These are phyloP conservation scores for Babyrousa celebensis DNA, from an alignment of 2,797 vertebrate genomes.

Conservation along the genomic window DNA sequence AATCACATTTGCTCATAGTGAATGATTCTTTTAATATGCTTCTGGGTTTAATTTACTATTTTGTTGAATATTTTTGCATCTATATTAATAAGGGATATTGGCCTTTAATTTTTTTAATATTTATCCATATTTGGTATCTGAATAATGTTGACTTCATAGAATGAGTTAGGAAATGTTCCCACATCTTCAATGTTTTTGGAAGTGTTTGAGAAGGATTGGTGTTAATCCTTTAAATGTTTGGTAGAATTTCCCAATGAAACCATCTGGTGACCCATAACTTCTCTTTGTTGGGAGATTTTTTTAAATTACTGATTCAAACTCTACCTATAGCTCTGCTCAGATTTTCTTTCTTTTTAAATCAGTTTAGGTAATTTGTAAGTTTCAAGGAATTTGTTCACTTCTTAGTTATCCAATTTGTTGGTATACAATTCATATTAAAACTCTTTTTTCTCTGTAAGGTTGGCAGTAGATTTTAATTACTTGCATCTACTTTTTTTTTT, in stretches of 20 bases:
- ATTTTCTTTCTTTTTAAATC: constrained; percentile 37
- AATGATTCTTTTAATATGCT: constrained; percentile 16
- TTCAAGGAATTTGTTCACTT: constrained; percentile 6
- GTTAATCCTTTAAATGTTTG: not conserved
- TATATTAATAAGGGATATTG: constrained; percentile 23
- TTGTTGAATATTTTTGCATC: not conserved
- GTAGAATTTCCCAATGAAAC: not conserved
- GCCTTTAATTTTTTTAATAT: not conserved
- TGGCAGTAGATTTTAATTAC: constrained; percentile 27
- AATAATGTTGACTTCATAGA: not conserved
- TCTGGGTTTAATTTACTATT: not conserved
- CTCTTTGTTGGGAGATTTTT: constrained; percentile 12
- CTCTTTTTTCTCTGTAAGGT: not conserved
- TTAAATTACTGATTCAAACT: constrained; percentile 33
- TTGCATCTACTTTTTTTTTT: not conserved
- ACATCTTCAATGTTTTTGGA: no score
- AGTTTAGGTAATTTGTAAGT: not conserved
- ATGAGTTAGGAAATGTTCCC: no score
- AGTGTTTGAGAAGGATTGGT: no score
- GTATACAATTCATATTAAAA: not conserved
- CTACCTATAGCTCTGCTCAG: not conserved
- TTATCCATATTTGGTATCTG: not conserved
- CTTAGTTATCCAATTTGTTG: not conserved
- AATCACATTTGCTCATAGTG: not conserved
- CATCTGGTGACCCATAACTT: not conserved